Evolutionary conservation across 2,113 vertebrate species (phyloP), one percentile per base, ranked within the genome.

Genomic region (Actenoides hombroni): DNA sequence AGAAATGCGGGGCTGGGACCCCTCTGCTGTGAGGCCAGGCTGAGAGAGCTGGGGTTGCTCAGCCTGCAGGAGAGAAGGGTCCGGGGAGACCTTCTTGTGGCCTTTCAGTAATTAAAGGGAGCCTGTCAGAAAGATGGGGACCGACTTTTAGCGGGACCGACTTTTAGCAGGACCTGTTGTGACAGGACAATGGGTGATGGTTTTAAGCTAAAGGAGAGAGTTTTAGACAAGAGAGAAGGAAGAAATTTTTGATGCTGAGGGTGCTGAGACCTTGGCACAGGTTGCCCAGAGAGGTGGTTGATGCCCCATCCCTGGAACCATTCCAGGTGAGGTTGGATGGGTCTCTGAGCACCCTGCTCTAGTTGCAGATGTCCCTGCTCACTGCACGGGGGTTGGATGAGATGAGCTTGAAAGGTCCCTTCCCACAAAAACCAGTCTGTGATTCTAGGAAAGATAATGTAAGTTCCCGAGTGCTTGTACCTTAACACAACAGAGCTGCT

Each of bases 401-500:
- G 29, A 68, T 23, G 42, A 33, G 6, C 20, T 68, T 33, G 5
- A 24, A 68, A n/a, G 24, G 65, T 10, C 33, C 65, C 21, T 68
- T 68, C 31, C 44, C 8, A 12, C 42, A 11, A 23, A 48, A n/a
- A 48, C 14, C 16, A 8, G 9, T 68, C 65, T 48, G 15, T 46
- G 44, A 25, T 12, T 68, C 31, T 48, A 17, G 25, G 73, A 25
- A 5, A 56, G 48, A 2, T 17, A 31, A 9, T 0, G 0, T 0
- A 5, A 59, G 25, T 16, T 48, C 35, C 33, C 3, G 24, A 31
- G 0, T 1, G 59, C 54, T 3, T 0, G 0, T 11, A 16, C 37
- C 39, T 26, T 19, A 10, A 16, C 0, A 13, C 31, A 24, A 1
- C 39, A 10, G 35, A 13, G 56, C 35, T 31, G 71, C 26, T 51